A percentile compares a stretch with the other conserved stretches of the same genome.
phyloP scores from a whole-genome alignment of 2,113 vertebrate species.

The Dipodomys stephensi region DNA sequence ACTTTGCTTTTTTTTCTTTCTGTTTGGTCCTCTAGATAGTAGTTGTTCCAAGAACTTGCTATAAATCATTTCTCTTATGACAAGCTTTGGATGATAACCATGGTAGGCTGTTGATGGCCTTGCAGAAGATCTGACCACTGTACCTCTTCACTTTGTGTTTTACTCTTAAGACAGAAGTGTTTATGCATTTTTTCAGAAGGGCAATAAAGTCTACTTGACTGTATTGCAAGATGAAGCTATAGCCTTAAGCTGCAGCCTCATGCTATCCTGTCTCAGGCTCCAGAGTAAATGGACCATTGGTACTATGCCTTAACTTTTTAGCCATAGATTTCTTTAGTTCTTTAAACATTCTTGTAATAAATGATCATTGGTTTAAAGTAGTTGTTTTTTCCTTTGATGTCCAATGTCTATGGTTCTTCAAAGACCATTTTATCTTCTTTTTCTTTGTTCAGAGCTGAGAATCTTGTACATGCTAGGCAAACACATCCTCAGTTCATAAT shows the following conservation, averaged over 20 bases:
- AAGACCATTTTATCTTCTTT: too few species aligned
- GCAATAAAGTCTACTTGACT: neutral
- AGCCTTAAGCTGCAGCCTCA: too few species aligned
- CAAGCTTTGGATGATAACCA: conserved; percentile 33
- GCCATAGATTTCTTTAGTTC: neutral
- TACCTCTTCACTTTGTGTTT: neutral
- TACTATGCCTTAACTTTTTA: neutral
- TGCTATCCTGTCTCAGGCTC: neutral
- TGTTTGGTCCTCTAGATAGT: conserved; percentile 40
- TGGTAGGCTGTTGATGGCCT: neutral
- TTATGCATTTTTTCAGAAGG: neutral
- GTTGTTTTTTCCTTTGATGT: neutral
- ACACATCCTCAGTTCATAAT: too few species aligned
- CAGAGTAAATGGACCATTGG: neutral
- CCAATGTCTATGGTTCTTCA: neutral
- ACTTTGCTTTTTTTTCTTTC: conserved; percentile 17
- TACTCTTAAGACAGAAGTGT: neutral
- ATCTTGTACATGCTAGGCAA: too few species aligned
- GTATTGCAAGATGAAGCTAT: neutral
- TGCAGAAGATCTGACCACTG: neutral
- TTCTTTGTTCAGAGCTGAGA: too few species aligned
- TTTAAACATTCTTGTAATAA: neutral
- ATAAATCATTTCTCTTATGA: conserved; percentile 47
- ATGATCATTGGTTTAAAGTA: neutral
- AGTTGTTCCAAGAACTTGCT: conserved; percentile 51